These are phyloP conservation scores for Pipa parva DNA, from an alignment of 2,113 vertebrate species.

Conservation along the genomic window DNA sequence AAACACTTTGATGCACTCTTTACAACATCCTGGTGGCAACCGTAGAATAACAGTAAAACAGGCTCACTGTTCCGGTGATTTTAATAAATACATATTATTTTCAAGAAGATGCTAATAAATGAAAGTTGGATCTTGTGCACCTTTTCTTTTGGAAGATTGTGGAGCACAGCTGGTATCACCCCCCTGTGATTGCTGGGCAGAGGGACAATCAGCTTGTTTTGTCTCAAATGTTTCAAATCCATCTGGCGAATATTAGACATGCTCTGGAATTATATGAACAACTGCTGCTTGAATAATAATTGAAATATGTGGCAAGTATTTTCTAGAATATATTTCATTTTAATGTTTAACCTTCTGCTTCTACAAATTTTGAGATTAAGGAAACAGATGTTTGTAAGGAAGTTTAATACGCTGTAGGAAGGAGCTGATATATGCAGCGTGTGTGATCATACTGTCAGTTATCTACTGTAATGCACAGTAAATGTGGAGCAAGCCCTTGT, in stretches of 20 bases:
- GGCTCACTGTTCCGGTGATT: too few relatives aligned
- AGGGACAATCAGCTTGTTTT: conserved; percentile 2
- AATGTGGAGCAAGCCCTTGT: not conserved
- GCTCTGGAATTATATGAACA: conserved; percentile 7
- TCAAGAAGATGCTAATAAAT: not conserved
- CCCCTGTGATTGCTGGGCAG: not conserved
- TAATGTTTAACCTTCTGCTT: not conserved
- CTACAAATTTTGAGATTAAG: not conserved
- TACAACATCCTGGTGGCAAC: too few relatives aligned
- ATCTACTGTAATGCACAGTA: conserved; percentile 1
- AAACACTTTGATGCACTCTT: too few relatives aligned
- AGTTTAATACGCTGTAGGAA: not conserved
- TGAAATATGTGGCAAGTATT: not conserved
- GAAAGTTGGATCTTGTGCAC: not conserved
- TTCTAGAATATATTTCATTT: not conserved
- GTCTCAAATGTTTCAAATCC: not conserved
- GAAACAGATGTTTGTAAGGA: conserved; percentile 15
- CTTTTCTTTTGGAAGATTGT: not conserved
- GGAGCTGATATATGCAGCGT: not conserved
- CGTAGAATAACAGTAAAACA: too few relatives aligned
- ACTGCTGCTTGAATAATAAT: not conserved
- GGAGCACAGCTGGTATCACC: not conserved
- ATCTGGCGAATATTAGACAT: conserved; percentile 15
- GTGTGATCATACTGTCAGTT: not conserved
- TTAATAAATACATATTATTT: too few relatives aligned